phyloP scores from a whole-genome alignment of 1,140 invertebrate genomes.

The Leptoteleia sp. region DNA sequence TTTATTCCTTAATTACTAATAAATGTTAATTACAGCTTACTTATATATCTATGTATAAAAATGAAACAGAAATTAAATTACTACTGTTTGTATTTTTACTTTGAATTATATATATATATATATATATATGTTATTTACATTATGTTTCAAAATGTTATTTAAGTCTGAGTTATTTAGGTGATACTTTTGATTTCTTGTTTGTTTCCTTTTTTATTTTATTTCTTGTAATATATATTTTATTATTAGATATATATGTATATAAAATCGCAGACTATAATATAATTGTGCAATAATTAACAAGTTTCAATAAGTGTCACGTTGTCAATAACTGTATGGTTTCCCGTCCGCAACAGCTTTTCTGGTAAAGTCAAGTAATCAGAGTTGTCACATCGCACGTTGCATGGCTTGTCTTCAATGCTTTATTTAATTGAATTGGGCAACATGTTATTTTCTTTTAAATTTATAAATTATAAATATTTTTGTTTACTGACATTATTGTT shows the following conservation, averaged over 20 bases:
- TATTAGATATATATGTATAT: constrained; percentile 14
- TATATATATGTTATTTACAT: constrained; percentile 15
- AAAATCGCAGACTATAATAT: constrained; percentile 9
- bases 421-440: constrained; percentile 10
- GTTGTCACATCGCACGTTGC: constrained; percentile 32
- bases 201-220: constrained; percentile 13
- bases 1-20: no score
- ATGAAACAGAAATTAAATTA: no score
- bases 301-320: constrained; percentile 62
- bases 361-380: constrained; percentile 54
- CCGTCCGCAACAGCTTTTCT: constrained; percentile 57
- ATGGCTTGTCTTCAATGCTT: constrained; percentile 3
- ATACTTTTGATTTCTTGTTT: constrained; percentile 52
- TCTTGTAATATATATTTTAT: constrained; percentile 15
- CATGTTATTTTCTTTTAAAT: constrained; percentile 1
- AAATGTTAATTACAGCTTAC: no score
- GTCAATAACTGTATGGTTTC: constrained; percentile 68
- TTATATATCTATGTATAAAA: no score
- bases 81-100: no score
- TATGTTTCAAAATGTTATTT: constrained; percentile 21
- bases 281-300: constrained; percentile 21
- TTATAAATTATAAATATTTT: no score
- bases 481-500: no score
- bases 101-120: no score
- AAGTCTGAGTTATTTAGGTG: constrained; percentile 50